Percentiles rank a stretch among this genome's conserved stretches.
phyloP scores from a whole-genome alignment of 1,140 invertebrate species.

The Wasmannia auropunctata region DNA sequence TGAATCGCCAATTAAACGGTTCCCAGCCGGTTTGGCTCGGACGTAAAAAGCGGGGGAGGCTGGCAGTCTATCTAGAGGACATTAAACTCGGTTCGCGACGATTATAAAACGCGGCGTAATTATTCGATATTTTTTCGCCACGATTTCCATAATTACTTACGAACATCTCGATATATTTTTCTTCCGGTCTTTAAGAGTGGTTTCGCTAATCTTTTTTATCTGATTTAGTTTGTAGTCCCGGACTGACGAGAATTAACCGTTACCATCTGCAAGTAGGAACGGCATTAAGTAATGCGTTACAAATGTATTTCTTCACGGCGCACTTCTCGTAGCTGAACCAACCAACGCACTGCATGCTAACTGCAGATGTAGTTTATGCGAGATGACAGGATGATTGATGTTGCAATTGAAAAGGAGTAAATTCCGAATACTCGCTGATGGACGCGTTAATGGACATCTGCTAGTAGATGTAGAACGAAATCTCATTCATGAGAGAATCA shows the following conservation, averaged over 20 bases:
- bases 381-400: conserved; percentile 55
- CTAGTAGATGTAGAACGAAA: neutral
- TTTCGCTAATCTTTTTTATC: neutral
- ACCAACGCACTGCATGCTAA: neutral
- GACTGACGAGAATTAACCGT: neutral
- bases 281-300: conserved; percentile 41
- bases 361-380: conserved; percentile 17
- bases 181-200: neutral
- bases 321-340: conserved; percentile 3
- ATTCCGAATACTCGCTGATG: conserved; percentile 13
- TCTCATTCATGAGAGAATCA: conserved; percentile 10
- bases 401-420: conserved; percentile 38
- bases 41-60: conserved; percentile 15
- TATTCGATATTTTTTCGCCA: neutral
- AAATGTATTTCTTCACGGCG: conserved; percentile 19
- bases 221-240: neutral
- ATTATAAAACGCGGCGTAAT: neutral
- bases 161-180: neutral
- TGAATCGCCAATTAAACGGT: conserved; percentile 56
- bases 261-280: neutral
- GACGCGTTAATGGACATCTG: conserved; percentile 33
- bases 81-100: neutral
- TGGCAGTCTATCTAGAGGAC: neutral
- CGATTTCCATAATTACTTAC: neutral
- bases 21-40: conserved; percentile 11